A percentile compares a stretch with the other conserved stretches of the same genome.
Conservation (phyloP, 2,113 vertebrate species). For the Pipra filicauda region DNA sequence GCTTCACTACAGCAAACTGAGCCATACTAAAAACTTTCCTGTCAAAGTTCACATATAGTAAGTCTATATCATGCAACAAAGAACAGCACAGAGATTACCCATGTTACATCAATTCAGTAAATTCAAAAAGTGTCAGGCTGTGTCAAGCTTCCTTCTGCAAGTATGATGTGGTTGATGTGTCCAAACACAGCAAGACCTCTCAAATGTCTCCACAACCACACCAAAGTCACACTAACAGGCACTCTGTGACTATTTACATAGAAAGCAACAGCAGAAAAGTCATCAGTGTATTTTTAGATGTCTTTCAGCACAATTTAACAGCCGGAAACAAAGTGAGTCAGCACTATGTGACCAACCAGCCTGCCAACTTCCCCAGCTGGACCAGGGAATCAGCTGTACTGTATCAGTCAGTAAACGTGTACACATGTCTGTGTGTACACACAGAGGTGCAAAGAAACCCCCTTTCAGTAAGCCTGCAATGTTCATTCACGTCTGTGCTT, state of each 20-base stretch:
- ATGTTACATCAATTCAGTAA: neutral
- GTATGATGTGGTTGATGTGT: neutral
- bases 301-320: slow-evolving; percentile 53
- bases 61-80: neutral
- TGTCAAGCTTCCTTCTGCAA: neutral
- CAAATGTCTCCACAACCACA: neutral
- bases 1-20: neutral
- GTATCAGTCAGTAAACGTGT: neutral
- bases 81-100: neutral
- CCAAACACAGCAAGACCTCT: neutral
- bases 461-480: neutral
- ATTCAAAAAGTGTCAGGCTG: neutral
- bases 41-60: neutral
- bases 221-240: neutral
- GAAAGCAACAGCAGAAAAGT: neutral
- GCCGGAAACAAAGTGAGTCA: slow-evolving; percentile 58
- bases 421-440: neutral
- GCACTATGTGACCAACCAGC: slow-evolving; percentile 5
- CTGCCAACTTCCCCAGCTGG: neutral
- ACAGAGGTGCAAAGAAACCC: neutral
- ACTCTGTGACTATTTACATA: neutral
- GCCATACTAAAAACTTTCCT: neutral
- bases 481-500: neutral
- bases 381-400: neutral
- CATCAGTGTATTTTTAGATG: slow-evolving; percentile 53